phyloP scores from a whole-genome alignment of 2,888 invertebrate genomes.

The Parascotia fuliginaria region DNA sequence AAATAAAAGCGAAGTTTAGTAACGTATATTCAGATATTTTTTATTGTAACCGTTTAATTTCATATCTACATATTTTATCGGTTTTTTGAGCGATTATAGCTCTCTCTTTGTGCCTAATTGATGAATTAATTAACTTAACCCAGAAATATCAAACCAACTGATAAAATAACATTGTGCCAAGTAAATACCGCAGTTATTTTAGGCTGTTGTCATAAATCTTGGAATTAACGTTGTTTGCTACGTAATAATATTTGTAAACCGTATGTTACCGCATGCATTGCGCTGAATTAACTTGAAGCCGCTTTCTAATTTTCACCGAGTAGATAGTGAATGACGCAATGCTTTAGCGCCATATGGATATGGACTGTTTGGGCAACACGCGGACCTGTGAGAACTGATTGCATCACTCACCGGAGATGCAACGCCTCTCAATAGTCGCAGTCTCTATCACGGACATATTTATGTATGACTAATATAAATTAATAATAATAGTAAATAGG shows the following conservation, averaged over 20 bases:
- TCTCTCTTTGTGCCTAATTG: conserved; percentile 26
- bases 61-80: background rate
- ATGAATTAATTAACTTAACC: conserved; percentile 25
- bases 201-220: too few species aligned
- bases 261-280: conserved; percentile 51
- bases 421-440: conserved; percentile 29
- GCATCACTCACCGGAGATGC: conserved; percentile 48
- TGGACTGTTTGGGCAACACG: conserved; percentile 55
- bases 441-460: conserved; percentile 13
- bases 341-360: conserved; percentile 57
- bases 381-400: conserved; percentile 55
- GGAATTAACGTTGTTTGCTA: background rate
- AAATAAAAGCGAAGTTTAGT: background rate
- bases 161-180: conserved; percentile 18
- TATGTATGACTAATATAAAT: too few species aligned
- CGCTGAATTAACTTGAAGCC: conserved; percentile 54
- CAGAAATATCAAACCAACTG: conserved; percentile 13
- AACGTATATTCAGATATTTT: background rate
- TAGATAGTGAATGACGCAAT: conserved; percentile 60
- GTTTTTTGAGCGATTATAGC: background rate
- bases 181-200: conserved; percentile 7
- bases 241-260: conserved; percentile 30
- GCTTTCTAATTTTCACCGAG: conserved; percentile 76
- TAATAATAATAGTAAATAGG: background rate
- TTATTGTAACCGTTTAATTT: background rate